Evolutionary conservation across 2,113 vertebrate species (phyloP).

Genomic region (Corynorhinus townsendii): DNA sequence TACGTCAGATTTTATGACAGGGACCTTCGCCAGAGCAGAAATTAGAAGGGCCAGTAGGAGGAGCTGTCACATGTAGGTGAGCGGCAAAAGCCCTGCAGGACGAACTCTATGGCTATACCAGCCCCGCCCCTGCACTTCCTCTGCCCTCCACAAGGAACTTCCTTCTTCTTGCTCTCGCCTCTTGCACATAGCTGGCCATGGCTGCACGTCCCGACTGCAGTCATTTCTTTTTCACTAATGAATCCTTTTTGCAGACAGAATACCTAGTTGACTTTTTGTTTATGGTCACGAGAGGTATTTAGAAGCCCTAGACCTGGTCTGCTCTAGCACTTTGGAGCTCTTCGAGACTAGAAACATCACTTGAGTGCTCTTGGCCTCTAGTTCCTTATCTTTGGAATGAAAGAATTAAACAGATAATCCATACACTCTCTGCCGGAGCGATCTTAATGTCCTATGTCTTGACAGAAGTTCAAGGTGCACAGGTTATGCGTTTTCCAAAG

Average conservation of each 20-base stretch:
- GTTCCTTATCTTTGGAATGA: not conserved
- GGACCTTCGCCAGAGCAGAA: not conserved
- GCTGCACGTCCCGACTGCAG: not conserved
- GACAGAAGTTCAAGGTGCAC: not conserved
- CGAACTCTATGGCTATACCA: not conserved
- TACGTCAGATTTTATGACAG: not conserved
- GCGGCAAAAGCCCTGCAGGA: not conserved
- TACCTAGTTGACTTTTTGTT: not conserved
- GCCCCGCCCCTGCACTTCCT: not conserved
- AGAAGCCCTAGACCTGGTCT: not conserved
- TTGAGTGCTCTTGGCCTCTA: not conserved
- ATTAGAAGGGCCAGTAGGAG: not conserved
- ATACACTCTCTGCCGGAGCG: not conserved
- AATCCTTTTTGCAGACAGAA: not conserved
- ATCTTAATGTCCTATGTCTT: not conserved
- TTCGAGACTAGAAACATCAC: not conserved
- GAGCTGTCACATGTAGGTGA: not conserved
- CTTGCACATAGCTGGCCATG: not conserved
- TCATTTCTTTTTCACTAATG: too few species aligned
- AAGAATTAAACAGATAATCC: not conserved
- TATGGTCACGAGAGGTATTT: not conserved
- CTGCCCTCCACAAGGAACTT: not conserved
- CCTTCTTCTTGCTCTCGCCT: not conserved
- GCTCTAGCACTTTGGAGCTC: not conserved
- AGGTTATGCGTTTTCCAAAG: not conserved